Base-by-base conservation (phyloP, 1,140 invertebrate species). In the Scaptodrosophila lebanonensis region DNA sequence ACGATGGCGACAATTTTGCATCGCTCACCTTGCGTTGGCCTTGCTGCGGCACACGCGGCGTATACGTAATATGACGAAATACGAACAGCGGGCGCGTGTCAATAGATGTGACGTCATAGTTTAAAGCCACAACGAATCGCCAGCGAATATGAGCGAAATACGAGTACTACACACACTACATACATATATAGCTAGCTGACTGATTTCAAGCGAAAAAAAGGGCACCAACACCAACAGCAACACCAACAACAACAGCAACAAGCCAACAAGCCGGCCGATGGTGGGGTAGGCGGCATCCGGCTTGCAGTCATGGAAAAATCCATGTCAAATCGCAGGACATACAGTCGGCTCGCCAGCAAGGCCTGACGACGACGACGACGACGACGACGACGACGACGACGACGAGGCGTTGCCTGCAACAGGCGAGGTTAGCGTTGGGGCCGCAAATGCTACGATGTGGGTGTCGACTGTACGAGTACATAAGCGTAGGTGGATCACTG, bases 21-120 rank as follows among this genome's bases (percentile, higher is more conserved):
- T 17, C 22, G 17, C 3, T 32, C 25, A n/a, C 39, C 30, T 11
- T 30, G 15, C 20, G 13, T 12, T 12, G 4, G 5, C 22, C 20
- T 1, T 9, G 13, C n/a, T 4, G 39, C 13, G 45, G 12, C 16
- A 16, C 11, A 49, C 40, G 39, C 44, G 35, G 50, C 53, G 56
- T 58, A 64, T 65, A 58, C 51, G 49, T 63, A 49, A 53, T 65
- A 32, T 25, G 36, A 27, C 35, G 15, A 51, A 8, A 35, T 15
- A 44, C 30, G 56, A 53, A 25, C 15, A 58, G 60, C 61, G 40
- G 40, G 40, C 61, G 61, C 56, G 54, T 53, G 61, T 63, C 59
- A 48, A 58, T 58, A 39, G 54, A 22, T 66, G 47, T 69, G 66
- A 69, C 66, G 66, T 69, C 66, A 69, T 60, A 38, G 66, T 56